A percentile compares a stretch with the other conserved stretches of the same genome.
Conservation (phyloP, 2,888 invertebrate species). For the Hypena proboscidalis region DNA sequence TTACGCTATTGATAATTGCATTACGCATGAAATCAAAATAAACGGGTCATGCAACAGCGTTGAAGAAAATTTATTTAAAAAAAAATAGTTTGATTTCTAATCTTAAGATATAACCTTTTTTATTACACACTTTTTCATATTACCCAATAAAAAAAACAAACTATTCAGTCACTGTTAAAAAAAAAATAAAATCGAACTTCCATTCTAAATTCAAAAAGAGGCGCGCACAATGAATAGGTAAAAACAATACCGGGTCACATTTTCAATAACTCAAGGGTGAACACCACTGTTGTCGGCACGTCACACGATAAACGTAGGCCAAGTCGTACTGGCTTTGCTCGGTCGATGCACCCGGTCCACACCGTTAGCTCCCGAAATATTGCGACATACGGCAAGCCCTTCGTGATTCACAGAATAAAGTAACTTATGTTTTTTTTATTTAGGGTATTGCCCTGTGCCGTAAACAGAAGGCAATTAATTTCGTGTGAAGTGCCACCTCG, state of each 20-base stretch:
- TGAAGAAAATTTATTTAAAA: not conserved
- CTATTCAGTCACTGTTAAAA: no score
- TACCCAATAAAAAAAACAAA: no score
- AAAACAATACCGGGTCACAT: constrained; percentile 48
- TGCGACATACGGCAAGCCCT: constrained; percentile 64
- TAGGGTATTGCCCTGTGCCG: constrained; percentile 46
- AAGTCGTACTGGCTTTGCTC: constrained; percentile 61
- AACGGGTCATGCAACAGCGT: not conserved
- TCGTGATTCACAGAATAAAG: constrained; percentile 41
- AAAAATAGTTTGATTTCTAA: no score
- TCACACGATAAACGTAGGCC: constrained; percentile 60
- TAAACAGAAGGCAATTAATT: constrained; percentile 23
- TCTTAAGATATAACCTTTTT: no score
- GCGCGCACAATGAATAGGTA: constrained; percentile 24
- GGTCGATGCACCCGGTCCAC: constrained; percentile 68
- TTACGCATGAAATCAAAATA: constrained; percentile 5
- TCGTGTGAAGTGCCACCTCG: not conserved
- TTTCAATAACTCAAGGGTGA: constrained; percentile 33
- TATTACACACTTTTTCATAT: no score
- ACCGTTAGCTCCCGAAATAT: constrained; percentile 83
- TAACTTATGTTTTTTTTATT: constrained; percentile 20
- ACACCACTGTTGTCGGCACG: constrained; percentile 53
- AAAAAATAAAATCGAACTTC: not conserved
- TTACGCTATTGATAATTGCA: constrained; percentile 1
- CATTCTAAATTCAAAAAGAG: not conserved